phyloP scores from a whole-genome alignment of 2,888 invertebrate genomes.

The Antitype chi region DNA sequence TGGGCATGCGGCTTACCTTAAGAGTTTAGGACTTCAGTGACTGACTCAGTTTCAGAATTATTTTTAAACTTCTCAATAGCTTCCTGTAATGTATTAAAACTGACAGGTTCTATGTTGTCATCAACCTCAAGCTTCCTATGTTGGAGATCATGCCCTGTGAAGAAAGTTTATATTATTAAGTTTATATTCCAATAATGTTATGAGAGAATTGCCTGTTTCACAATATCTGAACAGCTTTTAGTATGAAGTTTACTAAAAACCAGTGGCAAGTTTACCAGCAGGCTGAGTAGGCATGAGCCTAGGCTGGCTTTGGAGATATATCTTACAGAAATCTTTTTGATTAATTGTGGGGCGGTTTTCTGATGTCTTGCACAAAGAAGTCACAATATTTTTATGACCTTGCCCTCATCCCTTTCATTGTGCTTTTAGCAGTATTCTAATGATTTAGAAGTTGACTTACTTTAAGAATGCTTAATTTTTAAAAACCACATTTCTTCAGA shows the following conservation, averaged over 20 bases:
- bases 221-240: neutral
- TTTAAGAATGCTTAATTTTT: neutral
- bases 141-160: constrained; percentile 72
- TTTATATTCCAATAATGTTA: neutral
- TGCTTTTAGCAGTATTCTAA: neutral
- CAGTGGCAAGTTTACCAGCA: too few species aligned
- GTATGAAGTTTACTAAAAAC: neutral
- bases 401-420: too few species aligned
- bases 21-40: constrained; percentile 33
- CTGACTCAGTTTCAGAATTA: constrained; percentile 49
- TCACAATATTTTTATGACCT: too few species aligned
- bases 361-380: too few species aligned
- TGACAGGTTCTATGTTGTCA: constrained; percentile 75
- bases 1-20: constrained; percentile 19
- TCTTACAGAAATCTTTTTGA: too few species aligned
- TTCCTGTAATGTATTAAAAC: constrained; percentile 80
- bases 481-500: neutral
- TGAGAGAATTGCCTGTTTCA: neutral
- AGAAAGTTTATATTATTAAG: constrained; percentile 8
- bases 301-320: too few species aligned
- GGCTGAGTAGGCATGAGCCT: too few species aligned
- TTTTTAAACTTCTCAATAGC: constrained; percentile 80
- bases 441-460: neutral
- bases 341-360: too few species aligned
- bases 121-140: constrained; percentile 67